Conservation (phyloP, 2,113 vertebrate genomes). For the Bufo gargarizans region DNA sequence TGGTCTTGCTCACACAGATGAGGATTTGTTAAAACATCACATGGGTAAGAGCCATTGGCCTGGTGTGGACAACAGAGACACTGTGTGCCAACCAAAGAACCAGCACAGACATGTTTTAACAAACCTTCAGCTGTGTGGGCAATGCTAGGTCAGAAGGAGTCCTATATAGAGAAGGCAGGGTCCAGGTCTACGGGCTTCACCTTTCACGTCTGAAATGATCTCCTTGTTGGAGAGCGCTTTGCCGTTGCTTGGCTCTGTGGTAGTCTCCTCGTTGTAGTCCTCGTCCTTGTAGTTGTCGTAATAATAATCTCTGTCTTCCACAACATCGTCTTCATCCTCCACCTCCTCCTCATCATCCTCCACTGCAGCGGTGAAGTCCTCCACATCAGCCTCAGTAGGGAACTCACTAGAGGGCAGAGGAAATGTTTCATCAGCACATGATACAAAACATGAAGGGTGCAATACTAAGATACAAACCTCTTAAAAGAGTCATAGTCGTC, state of each 20-base stretch:
- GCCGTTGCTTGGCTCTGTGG: slow-evolving; percentile 66
- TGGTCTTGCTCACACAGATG: no score
- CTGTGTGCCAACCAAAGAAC: no score
- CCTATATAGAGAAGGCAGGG: not conserved
- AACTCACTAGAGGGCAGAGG: slow-evolving; percentile 73
- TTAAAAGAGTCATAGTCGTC: slow-evolving; percentile 76
- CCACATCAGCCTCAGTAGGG: slow-evolving; percentile 78
- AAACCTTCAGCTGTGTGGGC: not conserved
- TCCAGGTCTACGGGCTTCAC: slow-evolving; percentile 68
- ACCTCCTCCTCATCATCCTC: slow-evolving; percentile 72
- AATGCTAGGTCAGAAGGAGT: not conserved
- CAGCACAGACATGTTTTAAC: not conserved
- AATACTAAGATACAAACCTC: slow-evolving; percentile 64
- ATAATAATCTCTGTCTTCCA: slow-evolving; percentile 82
- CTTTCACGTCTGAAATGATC: slow-evolving; percentile 85
- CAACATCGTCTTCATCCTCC: slow-evolving; percentile 81
- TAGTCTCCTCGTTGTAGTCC: slow-evolving; percentile 77
- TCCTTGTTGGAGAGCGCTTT: slow-evolving; percentile 74
- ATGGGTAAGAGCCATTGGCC: no score
- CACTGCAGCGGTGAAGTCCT: slow-evolving; percentile 78
- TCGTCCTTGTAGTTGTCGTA: slow-evolving; percentile 78
- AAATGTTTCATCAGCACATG: not conserved
- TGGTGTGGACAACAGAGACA: no score
- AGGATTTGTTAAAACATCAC: no score
- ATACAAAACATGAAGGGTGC: not conserved